Evolutionary conservation across 1,140 invertebrate species (phyloP).

Genomic region (Sminthurides bifidus): DNA sequence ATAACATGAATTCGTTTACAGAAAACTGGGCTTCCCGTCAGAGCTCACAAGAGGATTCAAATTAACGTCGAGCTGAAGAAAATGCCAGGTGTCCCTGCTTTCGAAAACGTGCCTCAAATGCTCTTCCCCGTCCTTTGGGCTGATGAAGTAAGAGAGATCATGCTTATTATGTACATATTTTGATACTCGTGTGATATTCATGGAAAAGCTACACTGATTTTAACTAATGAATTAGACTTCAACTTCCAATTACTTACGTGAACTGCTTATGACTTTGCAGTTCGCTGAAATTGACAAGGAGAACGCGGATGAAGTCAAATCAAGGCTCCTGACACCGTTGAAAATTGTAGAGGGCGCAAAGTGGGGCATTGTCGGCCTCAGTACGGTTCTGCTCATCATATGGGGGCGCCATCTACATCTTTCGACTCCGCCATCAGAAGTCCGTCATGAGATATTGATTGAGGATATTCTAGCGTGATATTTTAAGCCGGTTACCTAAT

Average conservation of each 20-base stretch:
- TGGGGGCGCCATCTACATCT: too few species aligned
- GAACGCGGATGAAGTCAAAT: conserved; percentile 7
- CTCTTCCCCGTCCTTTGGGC: conserved; percentile 17
- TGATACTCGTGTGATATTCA: not conserved
- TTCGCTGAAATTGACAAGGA: conserved; percentile 4
- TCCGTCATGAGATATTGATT: too few species aligned
- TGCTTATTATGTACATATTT: not conserved
- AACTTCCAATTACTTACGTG: not conserved
- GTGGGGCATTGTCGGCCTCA: not conserved
- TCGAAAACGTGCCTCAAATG: conserved; percentile 10
- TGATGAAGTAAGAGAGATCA: conserved; percentile 9
- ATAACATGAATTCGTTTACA: conserved; percentile 8
- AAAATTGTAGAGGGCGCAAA: not conserved
- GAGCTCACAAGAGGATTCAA: conserved; percentile 17
- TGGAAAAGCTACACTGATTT: not conserved
- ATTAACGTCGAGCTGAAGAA: conserved; percentile 21
- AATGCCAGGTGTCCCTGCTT: conserved; percentile 5
- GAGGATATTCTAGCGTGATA: too few species aligned
- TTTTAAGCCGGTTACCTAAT: too few species aligned
- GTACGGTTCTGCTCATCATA: not conserved
- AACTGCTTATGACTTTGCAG: not conserved
- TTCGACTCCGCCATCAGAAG: too few species aligned
- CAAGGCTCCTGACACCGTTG: conserved; percentile 1
- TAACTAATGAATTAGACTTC: not conserved
- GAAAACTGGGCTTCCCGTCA: conserved; percentile 10